Evolutionary conservation across 2,113 vertebrate genomes (phyloP), one percentile per base, ranked within the genome.

Genomic region (Ammodytes dubius): DNA sequence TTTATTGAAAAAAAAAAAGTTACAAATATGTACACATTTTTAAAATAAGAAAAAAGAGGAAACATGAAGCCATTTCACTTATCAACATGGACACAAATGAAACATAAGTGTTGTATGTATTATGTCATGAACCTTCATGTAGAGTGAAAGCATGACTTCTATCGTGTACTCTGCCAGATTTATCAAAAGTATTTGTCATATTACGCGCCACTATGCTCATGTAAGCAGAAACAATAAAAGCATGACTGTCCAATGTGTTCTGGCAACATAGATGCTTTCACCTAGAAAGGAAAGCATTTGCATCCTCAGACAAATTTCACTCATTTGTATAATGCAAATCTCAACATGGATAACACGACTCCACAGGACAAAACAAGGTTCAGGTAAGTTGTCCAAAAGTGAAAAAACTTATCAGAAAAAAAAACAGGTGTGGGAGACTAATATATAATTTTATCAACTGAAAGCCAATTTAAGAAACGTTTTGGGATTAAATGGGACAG

Each of bases 1-100:
- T 94, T 95, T 96, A 97, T 96, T 97, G 93, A 96, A 96, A 97
- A 91, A 89, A 87, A 67, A 27, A 74, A 79, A 19, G 70, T 94
- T 94, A 95, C 79, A 97, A 90, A 91, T 93, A 96, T 96, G 95
- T 97, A 97, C 96, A 98, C 94, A 90, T 92, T 83, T 94, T 82
- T 88, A 69, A 91, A 78, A 84, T 40, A 87, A 79, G 45, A 77
- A 42, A 39, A 52, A 61, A 53, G 2, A 67, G 75, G 59, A 84
- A 74, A 84, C 84, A 79, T 60, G 80, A 90, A 92, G 82, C 67
- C 73, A 91, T 83, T 87, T 83, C 76, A 87, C 84, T 87, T 54
- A 66, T 83, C 59, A 89, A 83, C 39, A 72, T 80, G 42, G 87
- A 79, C 14, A 76, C 19, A 54, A 12, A 61, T 42, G 6, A 53